Base-by-base conservation (phyloP, 2,113 vertebrate genomes). In the Axis porcinus region DNA sequence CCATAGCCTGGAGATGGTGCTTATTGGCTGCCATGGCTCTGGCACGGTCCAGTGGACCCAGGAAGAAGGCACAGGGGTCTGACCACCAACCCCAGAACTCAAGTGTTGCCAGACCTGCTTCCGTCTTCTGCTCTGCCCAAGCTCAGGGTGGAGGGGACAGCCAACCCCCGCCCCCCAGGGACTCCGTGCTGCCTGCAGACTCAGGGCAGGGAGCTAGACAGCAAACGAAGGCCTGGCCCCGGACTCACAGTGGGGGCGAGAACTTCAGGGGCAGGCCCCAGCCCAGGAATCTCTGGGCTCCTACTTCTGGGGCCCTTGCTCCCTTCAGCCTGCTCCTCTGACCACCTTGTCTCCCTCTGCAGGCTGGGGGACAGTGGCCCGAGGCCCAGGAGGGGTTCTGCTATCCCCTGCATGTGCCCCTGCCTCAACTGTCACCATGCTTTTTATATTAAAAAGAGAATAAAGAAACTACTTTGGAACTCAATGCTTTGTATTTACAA, bases 1-100 rank as follows among this genome's bases (percentile, higher is more conserved):
- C 40, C 98, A 98, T 2, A 91, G 98, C 89, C 94, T 98, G 47
- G 98, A 98, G 97, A 98, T 98, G 98, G 98, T 95, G 54, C 97
- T 98, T 60, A 98, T 98, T n/a, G 97, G 98, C 91, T 98, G 93
- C 54, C 98, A 95, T 0, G 91, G 64, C 36, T 92, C 97, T 98
- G 98, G 97, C 98, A 98, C 97, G 95, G 99, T 97, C 86, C 98
- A 96, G 50, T 97, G 54, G 95, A 78, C 98, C 82, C 97, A 97
- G 81, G 98, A 98, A 70, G 98, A 98, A 93, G 98, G 98, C 83
- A 98, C 98, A 0, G 98, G 98, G 27, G 92, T 98, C 92, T 98
- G 95, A 98, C 0, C 0, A 6, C 85, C 36, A 81, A 84, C 85
- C 33, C 33, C 47, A 82, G 47, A 83, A 96, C n/a, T 84, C 95